These are phyloP conservation scores for Paracyclopina nana DNA, from an alignment of 1,140 invertebrate species.

Conservation along the genomic window DNA sequence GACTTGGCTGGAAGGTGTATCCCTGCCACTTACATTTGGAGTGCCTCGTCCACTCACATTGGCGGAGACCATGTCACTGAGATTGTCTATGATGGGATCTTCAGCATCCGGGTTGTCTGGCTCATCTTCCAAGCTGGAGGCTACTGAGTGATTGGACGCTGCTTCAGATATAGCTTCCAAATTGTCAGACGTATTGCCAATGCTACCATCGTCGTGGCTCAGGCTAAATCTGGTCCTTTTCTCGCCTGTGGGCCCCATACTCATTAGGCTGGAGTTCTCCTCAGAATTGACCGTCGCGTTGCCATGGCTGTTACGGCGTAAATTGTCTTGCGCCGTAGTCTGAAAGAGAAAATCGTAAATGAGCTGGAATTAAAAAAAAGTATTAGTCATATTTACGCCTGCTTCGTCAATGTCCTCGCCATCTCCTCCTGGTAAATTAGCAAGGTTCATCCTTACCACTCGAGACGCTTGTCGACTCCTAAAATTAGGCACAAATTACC, in stretches of 20 bases:
- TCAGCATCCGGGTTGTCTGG: constrained; percentile 23
- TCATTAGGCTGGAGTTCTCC: constrained; percentile 5
- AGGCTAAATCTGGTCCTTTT: constrained; percentile 42
- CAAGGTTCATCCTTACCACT: constrained; percentile 21
- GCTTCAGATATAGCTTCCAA: constrained; percentile 83
- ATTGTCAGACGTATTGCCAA: constrained; percentile 73
- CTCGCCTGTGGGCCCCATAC: constrained; percentile 17
- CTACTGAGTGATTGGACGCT: constrained; percentile 79
- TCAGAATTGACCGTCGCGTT: not conserved
- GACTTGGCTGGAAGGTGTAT: constrained; percentile 74
- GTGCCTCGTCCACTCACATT: constrained; percentile 69
- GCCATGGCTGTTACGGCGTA: too few relatives aligned
- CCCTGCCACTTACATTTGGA: constrained; percentile 75
- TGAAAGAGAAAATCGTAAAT: too few relatives aligned
- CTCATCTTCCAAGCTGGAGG: constrained; percentile 74
- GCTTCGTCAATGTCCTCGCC: constrained; percentile 14
- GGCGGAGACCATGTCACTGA: constrained; percentile 80
- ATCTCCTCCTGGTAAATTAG: constrained; percentile 20
- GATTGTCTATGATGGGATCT: constrained; percentile 39
- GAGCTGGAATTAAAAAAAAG: too few relatives aligned
- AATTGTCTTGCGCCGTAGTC: too few relatives aligned
- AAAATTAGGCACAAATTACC: constrained; percentile 24
- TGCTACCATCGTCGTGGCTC: constrained; percentile 65
- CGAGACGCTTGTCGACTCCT: constrained; percentile 23
- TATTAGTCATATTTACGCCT: not conserved